Percentiles rank a stretch among this genome's conserved stretches.
Conservation (phyloP, 2,797 vertebrate species). For the Silurus lanzhouensis region DNA sequence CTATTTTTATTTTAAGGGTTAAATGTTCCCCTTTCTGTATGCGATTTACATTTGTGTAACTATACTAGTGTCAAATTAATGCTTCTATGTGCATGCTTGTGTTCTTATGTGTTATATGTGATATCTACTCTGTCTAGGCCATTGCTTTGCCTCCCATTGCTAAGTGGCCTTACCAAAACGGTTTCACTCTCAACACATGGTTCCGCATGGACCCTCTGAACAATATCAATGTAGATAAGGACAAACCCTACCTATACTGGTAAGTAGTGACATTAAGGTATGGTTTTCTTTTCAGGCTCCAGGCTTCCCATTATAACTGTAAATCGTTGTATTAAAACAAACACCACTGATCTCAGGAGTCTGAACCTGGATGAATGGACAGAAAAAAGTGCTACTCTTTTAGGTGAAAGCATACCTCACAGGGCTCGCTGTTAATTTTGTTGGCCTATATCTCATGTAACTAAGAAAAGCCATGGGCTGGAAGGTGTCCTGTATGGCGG, state of each 20-base stretch:
- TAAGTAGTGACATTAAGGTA: conserved; percentile 67
- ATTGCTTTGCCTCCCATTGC: conserved; percentile 98
- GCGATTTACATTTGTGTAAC: background rate
- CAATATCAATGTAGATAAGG: conserved; percentile 99
- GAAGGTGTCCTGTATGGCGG: conserved; percentile 28
- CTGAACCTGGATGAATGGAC: conserved; percentile 12
- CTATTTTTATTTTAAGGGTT: too few relatives aligned
- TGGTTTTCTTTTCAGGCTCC: background rate
- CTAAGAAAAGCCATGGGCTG: conserved; percentile 27
- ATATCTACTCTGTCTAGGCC: conserved; percentile 73
- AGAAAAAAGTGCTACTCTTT: conserved; percentile 41
- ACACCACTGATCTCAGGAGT: conserved; percentile 24
- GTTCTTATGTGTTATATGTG: background rate
- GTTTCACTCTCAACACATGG: conserved; percentile 99
- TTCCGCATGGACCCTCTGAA: conserved; percentile 99
- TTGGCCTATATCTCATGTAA: conserved; percentile 40
- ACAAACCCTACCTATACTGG: conserved; percentile 99
- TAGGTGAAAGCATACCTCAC: conserved; percentile 38
- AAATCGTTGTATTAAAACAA: conserved; percentile 4
- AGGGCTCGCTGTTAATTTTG: conserved; percentile 38
- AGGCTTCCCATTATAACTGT: background rate
- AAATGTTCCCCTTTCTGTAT: background rate
- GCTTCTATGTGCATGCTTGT: background rate
- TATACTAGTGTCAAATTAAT: background rate
- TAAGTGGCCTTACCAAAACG: conserved; percentile 99